Evolutionary conservation across 1,140 invertebrate species (phyloP), one percentile per base, ranked within the genome.

Genomic region (Drosophila lacteicornis): DNA sequence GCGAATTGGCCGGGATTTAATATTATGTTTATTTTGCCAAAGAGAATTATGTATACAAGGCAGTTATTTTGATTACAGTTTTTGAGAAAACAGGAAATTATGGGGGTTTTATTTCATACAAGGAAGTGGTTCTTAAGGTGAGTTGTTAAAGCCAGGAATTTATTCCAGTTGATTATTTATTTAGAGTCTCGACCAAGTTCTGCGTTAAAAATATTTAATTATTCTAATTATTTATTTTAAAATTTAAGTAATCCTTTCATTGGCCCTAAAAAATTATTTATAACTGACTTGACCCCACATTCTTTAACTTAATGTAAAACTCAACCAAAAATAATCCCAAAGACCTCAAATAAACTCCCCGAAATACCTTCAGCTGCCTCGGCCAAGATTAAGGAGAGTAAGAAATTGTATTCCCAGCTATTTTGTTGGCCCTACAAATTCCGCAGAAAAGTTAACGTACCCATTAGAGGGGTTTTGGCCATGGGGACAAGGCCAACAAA

Each of bases 401-500:
- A 8, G n/a, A 57, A 57, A 36, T 12, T n/a, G 33, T 45, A 36
- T 45, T 36, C 27, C 13, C 25, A 43, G 38, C 51, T 13, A 15
- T 17, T 40, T 56, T 58, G 30, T 33, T 43, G 2, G 3, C 19
- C 9, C 42, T 7, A 36, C 55, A 43, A 59, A 61, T 19, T 38
- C 22, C 8, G 6, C 13, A 13, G 13, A 33, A 49, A 69, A 49
- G 69, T 36, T 58, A 46, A 47, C 36, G 17, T 73, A 50, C 40
- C 69, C 68, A 60, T 56, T 68, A 30, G 51, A 38, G 19, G 19
- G 22, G 22, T 25, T 38, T n/a, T 50, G 46, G 55, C 55, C 68
- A 55, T 22, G n/a, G 53, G 47, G 71, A 69, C 42, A 83, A 49
- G 30, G 42, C 69, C 74, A 84, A 78, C 68, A 87, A 87, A 83